A percentile compares a stretch with the other conserved stretches of the same genome.
Conservation (phyloP, 2,113 vertebrate species). For the Hyla sarda region DNA sequence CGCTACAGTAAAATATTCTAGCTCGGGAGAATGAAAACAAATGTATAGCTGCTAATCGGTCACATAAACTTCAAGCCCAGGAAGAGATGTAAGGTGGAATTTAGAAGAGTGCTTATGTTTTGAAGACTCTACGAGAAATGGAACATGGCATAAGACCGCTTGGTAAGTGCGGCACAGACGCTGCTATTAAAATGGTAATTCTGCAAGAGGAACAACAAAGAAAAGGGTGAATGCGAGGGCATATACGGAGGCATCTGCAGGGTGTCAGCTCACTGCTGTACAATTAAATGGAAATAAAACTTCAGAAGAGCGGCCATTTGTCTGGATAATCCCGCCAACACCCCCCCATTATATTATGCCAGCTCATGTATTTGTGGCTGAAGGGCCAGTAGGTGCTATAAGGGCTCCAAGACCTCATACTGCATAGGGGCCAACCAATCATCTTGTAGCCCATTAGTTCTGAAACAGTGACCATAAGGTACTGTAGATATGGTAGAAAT, state of each 20-base stretch:
- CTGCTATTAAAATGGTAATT: background rate
- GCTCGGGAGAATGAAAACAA: background rate
- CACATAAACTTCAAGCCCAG: background rate
- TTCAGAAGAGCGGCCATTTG: background rate
- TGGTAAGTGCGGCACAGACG: background rate
- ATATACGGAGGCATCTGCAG: background rate
- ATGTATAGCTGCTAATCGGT: background rate
- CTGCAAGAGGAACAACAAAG: background rate
- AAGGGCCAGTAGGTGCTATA: background rate
- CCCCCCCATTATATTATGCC: background rate
- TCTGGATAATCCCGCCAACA: background rate
- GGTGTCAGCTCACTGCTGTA: background rate
- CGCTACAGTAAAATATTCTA: background rate
- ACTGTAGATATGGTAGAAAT: no score
- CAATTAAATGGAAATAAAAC: background rate
- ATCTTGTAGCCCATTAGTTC: no score
- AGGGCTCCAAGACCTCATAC: background rate
- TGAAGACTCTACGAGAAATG: background rate
- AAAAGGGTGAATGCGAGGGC: background rate
- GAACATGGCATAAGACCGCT: background rate
- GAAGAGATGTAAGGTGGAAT: background rate
- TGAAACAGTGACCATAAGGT: no score
- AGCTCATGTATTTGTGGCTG: background rate
- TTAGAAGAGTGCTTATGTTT: background rate
- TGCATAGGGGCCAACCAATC: no score